Evolutionary conservation across 2,113 vertebrate genomes (phyloP).

Genomic region (Echinops telfairi): DNA sequence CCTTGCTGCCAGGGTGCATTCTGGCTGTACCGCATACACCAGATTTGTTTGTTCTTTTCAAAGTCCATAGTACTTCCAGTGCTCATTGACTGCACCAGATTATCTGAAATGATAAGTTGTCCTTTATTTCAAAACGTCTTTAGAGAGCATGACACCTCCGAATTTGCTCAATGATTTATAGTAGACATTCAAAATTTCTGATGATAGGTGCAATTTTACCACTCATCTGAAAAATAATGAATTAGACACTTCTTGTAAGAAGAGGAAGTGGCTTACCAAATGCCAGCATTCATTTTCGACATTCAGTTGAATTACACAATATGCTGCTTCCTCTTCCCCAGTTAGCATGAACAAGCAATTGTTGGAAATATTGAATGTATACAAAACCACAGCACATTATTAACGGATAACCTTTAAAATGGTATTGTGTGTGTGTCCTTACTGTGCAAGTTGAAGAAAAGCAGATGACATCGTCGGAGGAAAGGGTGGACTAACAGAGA

Average conservation of each 20-base stretch:
- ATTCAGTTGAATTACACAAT: constrained; percentile 69
- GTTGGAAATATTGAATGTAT: constrained; percentile 38
- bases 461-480: background rate
- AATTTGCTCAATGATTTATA: constrained; percentile 6
- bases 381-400: constrained; percentile 47
- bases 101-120: background rate
- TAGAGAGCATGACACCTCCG: background rate
- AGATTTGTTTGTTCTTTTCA: too few relatives aligned
- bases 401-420: background rate
- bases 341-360: constrained; percentile 58
- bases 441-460: background rate
- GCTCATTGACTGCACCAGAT: background rate
- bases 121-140: background rate
- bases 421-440: background rate
- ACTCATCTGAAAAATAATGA: constrained; percentile 56
- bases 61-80: too few relatives aligned
- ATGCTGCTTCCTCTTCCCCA: constrained; percentile 71
- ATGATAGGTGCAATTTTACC: constrained; percentile 67
- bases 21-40: too few relatives aligned
- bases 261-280: constrained; percentile 75
- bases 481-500: background rate
- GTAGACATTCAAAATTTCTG: constrained; percentile 53
- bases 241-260: constrained; percentile 64
- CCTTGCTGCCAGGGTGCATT: too few relatives aligned
- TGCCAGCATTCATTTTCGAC: constrained; percentile 67